A percentile compares a stretch with the other conserved stretches of the same genome.
phyloP scores from a whole-genome alignment of 2,797 vertebrate species.

The Anguilla megastoma region DNA sequence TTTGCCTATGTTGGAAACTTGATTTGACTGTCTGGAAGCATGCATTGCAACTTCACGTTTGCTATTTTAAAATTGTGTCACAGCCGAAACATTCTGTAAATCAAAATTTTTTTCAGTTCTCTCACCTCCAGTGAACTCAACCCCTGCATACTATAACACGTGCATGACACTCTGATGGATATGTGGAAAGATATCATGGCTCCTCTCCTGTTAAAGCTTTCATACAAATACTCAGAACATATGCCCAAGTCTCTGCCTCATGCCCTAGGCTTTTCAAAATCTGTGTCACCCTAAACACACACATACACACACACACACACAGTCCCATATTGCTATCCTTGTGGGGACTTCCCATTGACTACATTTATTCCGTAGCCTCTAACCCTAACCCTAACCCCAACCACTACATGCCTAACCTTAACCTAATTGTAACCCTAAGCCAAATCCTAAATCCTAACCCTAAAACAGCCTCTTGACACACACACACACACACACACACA shows the following conservation, averaged over 20 bases:
- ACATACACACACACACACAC: slow-evolving; percentile 8
- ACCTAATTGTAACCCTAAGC: too few species aligned
- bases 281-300: not conserved
- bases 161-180: not conserved
- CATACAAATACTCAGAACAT: not conserved
- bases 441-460: too few species aligned
- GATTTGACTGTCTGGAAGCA: too few species aligned
- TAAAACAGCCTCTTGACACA: too few species aligned
- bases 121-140: not conserved
- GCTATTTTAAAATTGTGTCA: not conserved
- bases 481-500: not conserved
- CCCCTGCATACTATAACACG: not conserved
- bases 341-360: too few species aligned
- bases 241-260: not conserved
- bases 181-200: not conserved
- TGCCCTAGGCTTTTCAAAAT: not conserved
- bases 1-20: too few species aligned
- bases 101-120: not conserved
- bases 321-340: not conserved
- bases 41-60: not conserved
- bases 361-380: too few species aligned
- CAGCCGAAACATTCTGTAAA: not conserved
- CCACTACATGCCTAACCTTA: too few species aligned
- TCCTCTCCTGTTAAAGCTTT: not conserved
- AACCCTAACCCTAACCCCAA: too few species aligned